Evolutionary conservation across 2,888 invertebrate genomes (phyloP).

Genomic region (Pyrocoelia pectoralis): DNA sequence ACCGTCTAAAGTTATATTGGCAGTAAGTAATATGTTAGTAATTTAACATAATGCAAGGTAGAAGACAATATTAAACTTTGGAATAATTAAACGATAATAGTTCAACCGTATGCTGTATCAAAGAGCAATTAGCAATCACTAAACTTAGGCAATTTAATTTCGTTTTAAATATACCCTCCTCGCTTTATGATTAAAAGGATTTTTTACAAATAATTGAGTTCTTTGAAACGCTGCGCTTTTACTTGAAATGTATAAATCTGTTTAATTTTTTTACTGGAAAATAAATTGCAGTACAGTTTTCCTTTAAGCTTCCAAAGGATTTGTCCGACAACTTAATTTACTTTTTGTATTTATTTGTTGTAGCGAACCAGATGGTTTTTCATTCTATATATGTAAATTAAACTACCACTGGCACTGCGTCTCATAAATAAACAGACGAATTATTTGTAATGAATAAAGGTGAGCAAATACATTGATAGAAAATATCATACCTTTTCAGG

Average conservation of each 20-base stretch:
- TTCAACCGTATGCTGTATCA: not conserved
- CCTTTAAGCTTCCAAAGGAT: not conserved
- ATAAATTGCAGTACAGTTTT: slow-evolving; percentile 1
- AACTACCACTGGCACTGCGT: no score
- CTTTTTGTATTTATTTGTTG: not conserved
- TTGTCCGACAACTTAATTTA: not conserved
- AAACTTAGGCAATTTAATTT: not conserved
- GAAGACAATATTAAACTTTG: not conserved
- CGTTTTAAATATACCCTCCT: not conserved
- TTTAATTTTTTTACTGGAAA: not conserved
- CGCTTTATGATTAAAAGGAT: not conserved
- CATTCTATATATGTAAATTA: no score
- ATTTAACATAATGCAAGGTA: not conserved
- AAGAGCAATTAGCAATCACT: slow-evolving; percentile 1
- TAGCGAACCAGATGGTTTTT: no score
- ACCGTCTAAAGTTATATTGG: not conserved
- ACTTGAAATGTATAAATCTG: not conserved
- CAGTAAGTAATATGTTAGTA: not conserved
- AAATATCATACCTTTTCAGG: no score
- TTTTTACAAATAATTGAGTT: not conserved
- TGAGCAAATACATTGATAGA: no score
- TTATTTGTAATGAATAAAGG: no score
- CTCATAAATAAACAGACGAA: no score
- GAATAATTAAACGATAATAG: not conserved
- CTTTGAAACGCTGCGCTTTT: not conserved